Conservation (phyloP, 2,888 invertebrate species). For the Pseudolycoriella hygida region DNA sequence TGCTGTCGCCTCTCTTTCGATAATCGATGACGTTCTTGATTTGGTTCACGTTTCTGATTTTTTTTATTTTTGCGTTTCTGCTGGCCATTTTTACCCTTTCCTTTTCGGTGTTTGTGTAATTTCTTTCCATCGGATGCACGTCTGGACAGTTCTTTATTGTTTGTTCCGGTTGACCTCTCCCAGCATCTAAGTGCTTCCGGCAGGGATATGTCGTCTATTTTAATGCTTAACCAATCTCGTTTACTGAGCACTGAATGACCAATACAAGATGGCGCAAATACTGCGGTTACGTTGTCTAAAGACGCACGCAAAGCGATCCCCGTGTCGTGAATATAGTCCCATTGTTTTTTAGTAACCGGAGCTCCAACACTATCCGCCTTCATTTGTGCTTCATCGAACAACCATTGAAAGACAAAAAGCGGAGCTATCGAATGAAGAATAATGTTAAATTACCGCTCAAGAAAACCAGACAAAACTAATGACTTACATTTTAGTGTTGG, state of each 20-base stretch:
- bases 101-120: constrained; percentile 14
- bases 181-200: constrained; percentile 77
- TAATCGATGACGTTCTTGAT: constrained; percentile 14
- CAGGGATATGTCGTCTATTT: constrained; percentile 67
- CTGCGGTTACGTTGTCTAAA: constrained; percentile 67
- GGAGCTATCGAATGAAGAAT: constrained; percentile 39
- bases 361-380: constrained; percentile 81
- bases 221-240: constrained; percentile 71
- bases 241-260: constrained; percentile 80
- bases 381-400: constrained; percentile 90
- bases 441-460: not conserved
- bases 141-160: constrained; percentile 6
- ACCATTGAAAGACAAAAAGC: constrained; percentile 84
- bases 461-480: constrained; percentile 6
- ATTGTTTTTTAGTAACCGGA: constrained; percentile 75
- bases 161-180: constrained; percentile 42
- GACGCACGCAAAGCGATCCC: constrained; percentile 70
- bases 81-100: not conserved
- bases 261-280: constrained; percentile 86
- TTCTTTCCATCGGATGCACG: constrained; percentile 10
- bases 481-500: constrained; percentile 63
- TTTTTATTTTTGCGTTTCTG: constrained; percentile 1
- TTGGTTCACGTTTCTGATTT: constrained; percentile 3
- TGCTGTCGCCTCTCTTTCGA: constrained; percentile 18
- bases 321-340: constrained; percentile 85